Evolutionary conservation across 2,797 vertebrate genomes (phyloP), one percentile per base, ranked within the genome.

Genomic region (Chrosomus eos): DNA sequence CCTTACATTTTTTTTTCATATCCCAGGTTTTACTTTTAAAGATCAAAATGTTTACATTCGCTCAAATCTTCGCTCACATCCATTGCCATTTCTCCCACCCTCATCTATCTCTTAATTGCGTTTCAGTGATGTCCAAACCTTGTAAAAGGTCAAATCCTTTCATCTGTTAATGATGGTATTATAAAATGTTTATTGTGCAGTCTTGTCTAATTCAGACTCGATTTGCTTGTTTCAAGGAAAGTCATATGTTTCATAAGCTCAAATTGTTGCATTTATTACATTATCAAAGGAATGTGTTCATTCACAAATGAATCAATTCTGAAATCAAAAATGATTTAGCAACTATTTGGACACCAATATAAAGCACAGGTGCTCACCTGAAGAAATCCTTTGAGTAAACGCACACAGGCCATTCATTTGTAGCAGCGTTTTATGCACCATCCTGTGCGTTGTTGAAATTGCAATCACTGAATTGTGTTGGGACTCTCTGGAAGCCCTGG

Each of bases 21-120:
- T 40, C 13, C 83, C 48, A 14, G 23, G 66, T 80, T 77, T 83
- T 80, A 72, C 16, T 79, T 55, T 68, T 72, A 68, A 62, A 60
- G 19, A 60, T 43, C 26, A 72, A 60, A 83, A 58, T 83, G 75
- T 89, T 86, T 87, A 82, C 83, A 73, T 87, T 74, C 10, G 7
- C 80, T 85, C 43, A 43, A 76, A 67, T 62, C 31, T 33, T 3
- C 31, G 4, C 31, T 64, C 14, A 48, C 64, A 81, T 81, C 45
- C 7, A 67, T 36, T 64, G 60, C 60, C 26, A 31, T 64, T 64
- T 31, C 60, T 64, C 64, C 7, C 73, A 66, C 26, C 75, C n/a
- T 62, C 72, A 68, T 67, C 62, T 75, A 64, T 40, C 23, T 48
- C 36, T 38, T 84, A 73, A 85, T 79, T 48, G 62, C n/a, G 21